Base-by-base conservation (phyloP, 2,797 vertebrate species). In the Molothrus ater region DNA sequence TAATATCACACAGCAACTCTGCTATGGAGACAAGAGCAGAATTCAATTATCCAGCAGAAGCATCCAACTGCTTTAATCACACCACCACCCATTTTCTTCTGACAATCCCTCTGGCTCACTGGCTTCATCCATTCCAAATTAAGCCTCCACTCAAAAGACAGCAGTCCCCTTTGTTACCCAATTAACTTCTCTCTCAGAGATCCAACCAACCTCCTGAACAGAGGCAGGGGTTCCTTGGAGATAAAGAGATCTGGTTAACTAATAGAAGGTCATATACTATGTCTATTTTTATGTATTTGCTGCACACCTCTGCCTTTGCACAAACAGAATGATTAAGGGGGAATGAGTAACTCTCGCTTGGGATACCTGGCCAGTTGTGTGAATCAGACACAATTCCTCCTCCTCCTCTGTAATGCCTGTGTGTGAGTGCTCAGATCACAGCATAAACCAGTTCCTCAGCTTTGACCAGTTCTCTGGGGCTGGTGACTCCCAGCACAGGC, bases 11-110 rank as follows among this genome's bases (percentile, higher is more conserved):
- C 3, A 91, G 94, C 72, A 92, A 61, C 72, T 90, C 81, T 22
- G 29, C 20, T 72, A 60, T 4, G 69, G 75, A 89, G 26, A 60
- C 57, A 92, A 65, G 71, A 92, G 45, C 50, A 80, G 34, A 86
- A 93, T 68, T 91, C 87, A 92, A 57, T 92, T 88, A 96, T 4
- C 72, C 79, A 90, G 72, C 79, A 92, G 85, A 96, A 94, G 65
- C 54, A 72, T 63, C 90, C 80, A 90, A 89, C 78, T 59, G 65
- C 65, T 95, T 87, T 91, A 71, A 88, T 83, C 65, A 69, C 70
- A 64, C 1, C 54, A 83, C 38, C 85, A 61, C 80, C 68, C 54
- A 38, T 87, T 91, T 93, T 69, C 85, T 86, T 57, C 79, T 34
- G 38, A 59, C 75, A 83, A 40, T 51, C 75, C 82, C 91, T 56